Evolutionary conservation across 2,888 invertebrate species (phyloP), one percentile per base, ranked within the genome.

Genomic region (Hydriomena furcata): DNA sequence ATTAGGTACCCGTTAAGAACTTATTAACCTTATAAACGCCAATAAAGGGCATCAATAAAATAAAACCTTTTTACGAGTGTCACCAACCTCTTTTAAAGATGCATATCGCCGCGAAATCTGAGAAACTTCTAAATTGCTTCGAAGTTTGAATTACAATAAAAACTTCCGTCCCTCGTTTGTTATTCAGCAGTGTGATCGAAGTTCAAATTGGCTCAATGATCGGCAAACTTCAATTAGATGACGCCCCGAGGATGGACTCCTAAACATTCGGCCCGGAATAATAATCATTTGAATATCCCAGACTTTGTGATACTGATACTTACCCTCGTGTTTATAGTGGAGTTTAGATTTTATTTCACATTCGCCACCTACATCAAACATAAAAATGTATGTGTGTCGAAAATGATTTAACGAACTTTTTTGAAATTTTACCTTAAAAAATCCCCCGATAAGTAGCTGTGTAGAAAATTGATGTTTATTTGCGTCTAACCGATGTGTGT

Each of bases 171-270:
- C 36, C 38, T 54, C 55, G 50, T 61, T 63, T 60, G 54, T 60
- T 60, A 62, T 61, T 62, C 62, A 49, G 53, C 48, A 36, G 24
- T 44, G 48, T 58, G 52, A 55, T 46, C 44, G 49, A 60, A 63
- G 59, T 55, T 61, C 34, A 40, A 52, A 61, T 57, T 58, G 59
- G 49, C 59, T 58, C 49, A 55, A 58, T 55, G 52, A 61, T 60
- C 57, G 54, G 31, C 40, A 25, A 51, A 55, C 53, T 55, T 58
- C 55, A 52, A 56, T 61, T 52, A 54, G 56, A 58, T 51, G 49
- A 30, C 38, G 51, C 55, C 55, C 55, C 17, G 21, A 55, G 52
- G 52, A 50, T 37, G 34, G 40, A 52, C 42, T 55, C 35, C 41
- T 52, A 53, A 56, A 54, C 36, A 52, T 47, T 51, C 17, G 34